Base-by-base conservation (phyloP, 2,888 invertebrate genomes). In the Sabatieria punctata region DNA sequence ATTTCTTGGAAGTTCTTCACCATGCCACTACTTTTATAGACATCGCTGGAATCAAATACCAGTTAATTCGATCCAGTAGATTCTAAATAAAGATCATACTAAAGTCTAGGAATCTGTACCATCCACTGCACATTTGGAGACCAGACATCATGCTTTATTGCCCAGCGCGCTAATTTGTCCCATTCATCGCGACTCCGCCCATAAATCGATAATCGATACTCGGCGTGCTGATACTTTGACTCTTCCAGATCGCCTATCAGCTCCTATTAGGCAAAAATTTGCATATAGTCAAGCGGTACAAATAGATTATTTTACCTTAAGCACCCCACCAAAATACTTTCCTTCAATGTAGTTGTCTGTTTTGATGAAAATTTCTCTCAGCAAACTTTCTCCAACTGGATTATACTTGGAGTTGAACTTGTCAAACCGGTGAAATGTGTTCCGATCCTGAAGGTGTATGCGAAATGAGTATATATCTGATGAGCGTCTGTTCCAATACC, bases 351-450 rank as follows among this genome's bases (percentile, higher is more conserved):
- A 81, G 72, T 97, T 99, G 67, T 97, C 95, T 0, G 95, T 93
- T 72, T 99, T 99, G 50, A 97, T 78, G 72, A 99, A 99, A 18
- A 99, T 93, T 71, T 99, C 97, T 22, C 97, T 73, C 48, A 93
- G 74, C 58, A 84, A 84, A 51, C 71, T 71, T 71, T 95, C 91
- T 1, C 97, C 97, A 60, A 97, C 89, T 0, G 97, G 97, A 72
- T 99, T 97, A 71, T 97, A 97, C 69, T 97, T 99, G 37, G 93
- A 86, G 70, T 95, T 95, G 74, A 97, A 97, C 69, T 95, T 97
- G 71, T 97, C 95, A 68, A 97, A 97, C 47, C 95, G 79, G 67
- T 97, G 95, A 73, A 95, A 97, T 30, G 95, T 97, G 71, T 97
- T 93, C 52, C 95, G 77, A 54, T 73, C 72, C 52, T 52, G 38